Evolutionary conservation across 2,113 vertebrate genomes (phyloP).

Genomic region (Rhegmatorhina hoffmannsi): DNA sequence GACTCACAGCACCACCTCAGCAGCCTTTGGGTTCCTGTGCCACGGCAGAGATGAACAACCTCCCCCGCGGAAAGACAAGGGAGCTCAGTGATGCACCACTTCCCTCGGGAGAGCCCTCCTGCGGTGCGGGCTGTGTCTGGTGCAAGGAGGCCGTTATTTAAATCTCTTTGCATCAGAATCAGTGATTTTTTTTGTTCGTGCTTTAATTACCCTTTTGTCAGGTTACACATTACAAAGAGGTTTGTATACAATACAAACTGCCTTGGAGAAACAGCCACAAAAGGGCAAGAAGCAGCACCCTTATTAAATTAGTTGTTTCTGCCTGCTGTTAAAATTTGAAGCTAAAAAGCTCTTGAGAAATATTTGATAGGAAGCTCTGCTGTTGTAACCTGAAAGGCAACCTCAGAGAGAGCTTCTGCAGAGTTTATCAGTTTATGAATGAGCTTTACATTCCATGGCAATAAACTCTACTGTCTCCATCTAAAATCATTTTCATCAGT

Average conservation of each 20-base stretch:
- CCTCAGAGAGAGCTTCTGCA: not conserved
- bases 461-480: not conserved
- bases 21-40: not conserved
- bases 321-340: slow-evolving; percentile 9
- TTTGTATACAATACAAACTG: not conserved
- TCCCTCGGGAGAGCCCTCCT: slow-evolving; percentile 24
- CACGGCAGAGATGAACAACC: not conserved
- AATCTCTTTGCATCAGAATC: not conserved
- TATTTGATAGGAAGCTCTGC: not conserved
- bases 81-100: not conserved
- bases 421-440: not conserved
- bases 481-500: not conserved
- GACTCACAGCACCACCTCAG: not conserved
- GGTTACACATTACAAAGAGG: not conserved
- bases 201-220: slow-evolving; percentile 10
- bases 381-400: slow-evolving; percentile 23
- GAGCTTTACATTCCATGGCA: not conserved
- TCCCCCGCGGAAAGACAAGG: not conserved
- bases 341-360: slow-evolving; percentile 35
- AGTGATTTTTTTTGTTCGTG: not conserved
- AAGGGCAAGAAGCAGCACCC: slow-evolving; percentile 10
- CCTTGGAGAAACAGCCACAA: not conserved
- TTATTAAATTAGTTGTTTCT: slow-evolving; percentile 38
- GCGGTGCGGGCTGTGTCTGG: not conserved
- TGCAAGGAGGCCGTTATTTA: slow-evolving; percentile 21